phyloP scores from a whole-genome alignment of 2,888 invertebrate genomes.

The Mechanitis mazaeus region DNA sequence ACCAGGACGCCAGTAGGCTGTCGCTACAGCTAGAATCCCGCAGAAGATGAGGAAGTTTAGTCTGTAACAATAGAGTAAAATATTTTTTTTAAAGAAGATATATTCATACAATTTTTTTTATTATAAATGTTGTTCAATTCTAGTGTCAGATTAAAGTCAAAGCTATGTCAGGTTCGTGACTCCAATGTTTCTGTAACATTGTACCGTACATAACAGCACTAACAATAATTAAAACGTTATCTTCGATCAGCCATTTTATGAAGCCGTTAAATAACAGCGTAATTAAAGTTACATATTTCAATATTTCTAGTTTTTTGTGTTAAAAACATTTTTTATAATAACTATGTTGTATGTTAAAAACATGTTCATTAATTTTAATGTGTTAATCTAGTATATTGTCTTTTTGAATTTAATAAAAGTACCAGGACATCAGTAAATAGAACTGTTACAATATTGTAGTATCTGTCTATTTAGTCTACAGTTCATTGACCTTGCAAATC shows the following conservation, averaged over 20 bases:
- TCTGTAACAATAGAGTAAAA: constrained; percentile 40
- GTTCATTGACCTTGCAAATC: constrained; percentile 28
- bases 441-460: no score
- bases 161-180: no score
- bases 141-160: neutral
- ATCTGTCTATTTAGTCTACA: constrained; percentile 17
- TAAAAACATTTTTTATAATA: no score
- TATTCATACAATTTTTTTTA: no score
- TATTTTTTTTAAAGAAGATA: neutral
- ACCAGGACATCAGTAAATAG: neutral
- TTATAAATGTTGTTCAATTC: constrained; percentile 1
- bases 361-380: no score
- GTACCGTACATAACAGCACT: neutral
- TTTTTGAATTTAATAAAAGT: no score
- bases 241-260: constrained; percentile 26
- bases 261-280: constrained; percentile 20
- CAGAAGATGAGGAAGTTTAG: constrained; percentile 36
- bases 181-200: no score
- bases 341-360: no score
- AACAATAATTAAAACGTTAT: constrained; percentile 16
- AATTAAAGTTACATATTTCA: constrained; percentile 5
- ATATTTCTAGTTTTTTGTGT: constrained; percentile 3
- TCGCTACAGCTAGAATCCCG: constrained; percentile 32
- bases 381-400: no score
- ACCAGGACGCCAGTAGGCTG: constrained; percentile 59